These are phyloP conservation scores for Benitochromis conjunctus DNA, from an alignment of 2,113 vertebrate species.

Conservation along the genomic window DNA sequence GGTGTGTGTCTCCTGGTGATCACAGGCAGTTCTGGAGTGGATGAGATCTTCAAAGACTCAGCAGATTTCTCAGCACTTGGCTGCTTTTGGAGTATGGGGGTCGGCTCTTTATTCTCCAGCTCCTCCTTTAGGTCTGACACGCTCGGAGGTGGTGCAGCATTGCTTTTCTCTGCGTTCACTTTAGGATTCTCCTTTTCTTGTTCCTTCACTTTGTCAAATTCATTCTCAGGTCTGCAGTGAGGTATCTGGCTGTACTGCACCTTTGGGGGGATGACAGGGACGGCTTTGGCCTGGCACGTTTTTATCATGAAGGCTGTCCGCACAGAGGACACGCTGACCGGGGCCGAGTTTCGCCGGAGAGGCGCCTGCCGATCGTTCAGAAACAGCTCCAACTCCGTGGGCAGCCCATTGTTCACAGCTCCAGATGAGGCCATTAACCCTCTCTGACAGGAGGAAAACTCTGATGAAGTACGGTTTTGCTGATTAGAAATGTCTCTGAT, in stretches of 20 bases:
- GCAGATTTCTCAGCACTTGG: conserved; percentile 44
- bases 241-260: conserved; percentile 95
- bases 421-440: conserved; percentile 31
- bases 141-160: conserved; percentile 45
- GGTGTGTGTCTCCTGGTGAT: conserved; percentile 82
- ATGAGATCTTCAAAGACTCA: conserved; percentile 57
- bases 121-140: conserved; percentile 79
- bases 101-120: conserved; percentile 75
- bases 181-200: conserved; percentile 37
- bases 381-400: conserved; percentile 72
- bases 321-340: conserved; percentile 89
- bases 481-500: conserved; percentile 75
- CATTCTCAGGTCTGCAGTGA: conserved; percentile 77
- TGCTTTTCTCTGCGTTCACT: conserved; percentile 50
- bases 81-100: conserved; percentile 54
- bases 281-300: conserved; percentile 91
- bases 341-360: conserved; percentile 88
- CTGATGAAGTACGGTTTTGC: conserved; percentile 49
- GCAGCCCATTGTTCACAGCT: conserved; percentile 31
- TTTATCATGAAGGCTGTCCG: conserved; percentile 95
- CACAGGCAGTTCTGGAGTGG: conserved; percentile 71
- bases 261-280: conserved; percentile 91
- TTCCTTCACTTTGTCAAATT: conserved; percentile 60
- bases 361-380: conserved; percentile 69
- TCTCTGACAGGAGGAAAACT: conserved; percentile 34